Evolutionary conservation across 2,113 vertebrate genomes (phyloP), one percentile per base, ranked within the genome.

Genomic region (Mastomys natalensis): DNA sequence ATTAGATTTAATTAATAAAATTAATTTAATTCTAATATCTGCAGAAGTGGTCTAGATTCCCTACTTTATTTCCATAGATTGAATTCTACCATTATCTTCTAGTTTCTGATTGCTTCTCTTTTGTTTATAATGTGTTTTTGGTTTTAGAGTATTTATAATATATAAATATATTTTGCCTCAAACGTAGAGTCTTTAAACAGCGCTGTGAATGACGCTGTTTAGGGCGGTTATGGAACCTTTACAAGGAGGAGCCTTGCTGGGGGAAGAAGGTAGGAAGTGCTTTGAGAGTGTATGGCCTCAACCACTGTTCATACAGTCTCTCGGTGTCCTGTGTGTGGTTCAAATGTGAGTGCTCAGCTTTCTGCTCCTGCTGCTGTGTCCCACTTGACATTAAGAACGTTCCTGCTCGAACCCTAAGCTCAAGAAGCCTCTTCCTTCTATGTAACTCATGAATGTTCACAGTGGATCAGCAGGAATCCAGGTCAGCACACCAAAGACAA

Each of bases 381-480:
- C 45, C 40, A 15, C 16, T 31, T 10, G 15, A 43, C 4, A 31
- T 43, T 19, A 45, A 6, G 60, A 6, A 34, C 0, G 2, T 16
- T 64, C 60, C 9, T 10, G 19, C 60, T 21, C 0, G 26, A 64
- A 64, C 58, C 26, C 26, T 64, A 64, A 85, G 16, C 55, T 17
- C 26, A 64, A 10, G 31, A 31, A 45, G 4, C 62, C 82, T 85
- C 60, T 34, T 45, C 7, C n/a, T 43, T 60, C 60, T 40, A 2
- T 19, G 26, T 21, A 45, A 62, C 13, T 64, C 26, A 43, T 12
- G 31, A 1, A 37, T 37, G 34, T 31, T 55, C 34, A 37, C 17
- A 7, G 7, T 58, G 53, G n/a, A 40, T 81, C n/a, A n/a, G n/a
- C 11, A 60, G 40, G 82, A 64, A 40, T 43, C 8, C 15, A 34